Evolutionary conservation across 1,140 invertebrate genomes (phyloP), one percentile per base, ranked within the genome.

Genomic region (Pogonognathellus flavescens): DNA sequence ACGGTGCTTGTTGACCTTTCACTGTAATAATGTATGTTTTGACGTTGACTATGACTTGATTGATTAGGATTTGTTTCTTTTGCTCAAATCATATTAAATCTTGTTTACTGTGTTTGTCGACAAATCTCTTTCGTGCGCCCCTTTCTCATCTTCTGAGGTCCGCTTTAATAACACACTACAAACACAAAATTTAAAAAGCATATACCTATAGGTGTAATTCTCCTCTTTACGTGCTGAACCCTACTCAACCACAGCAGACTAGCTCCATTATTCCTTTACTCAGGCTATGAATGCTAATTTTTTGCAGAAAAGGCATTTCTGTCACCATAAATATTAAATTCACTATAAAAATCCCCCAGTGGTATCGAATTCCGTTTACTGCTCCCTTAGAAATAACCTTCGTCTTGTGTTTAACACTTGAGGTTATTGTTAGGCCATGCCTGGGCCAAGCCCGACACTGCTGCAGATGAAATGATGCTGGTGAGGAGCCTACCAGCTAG

Each of bases 41-140:
- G 70, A 76, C 70, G 31, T 49, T 76, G 70, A 76, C 62, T 76
- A 50, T 76, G 70, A 76, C 41, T 41, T 76, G 70, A 76, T 76
- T 76, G 70, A 76, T 76, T 76, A 76, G 70, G 41, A 76, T 76
- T 76, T 76, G 31, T n/a, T n/a, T 76, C 70, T 76, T 76, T 50
- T 76, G 11, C 70, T 76, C 70, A 50, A 76, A 76, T 76, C 14
- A 76, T n/a, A 49, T 76, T 76, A 76, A 76, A 49, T 76, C 25
- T 76, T 76, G 70, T 76, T 76, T 41, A 76, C 41, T 50, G 31
- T 76, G 9, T 50, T 41, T 76, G 31, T 76, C 70, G 25, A 76
- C 70, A 76, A 76, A 50, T 76, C 70, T 31, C 31, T n/a, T 41
- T 50, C 70, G 31, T 76, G 70, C 41, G 6, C 41, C 49, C 70